phyloP scores from a whole-genome alignment of 2,888 invertebrate genomes.

The Buathra laborator region DNA sequence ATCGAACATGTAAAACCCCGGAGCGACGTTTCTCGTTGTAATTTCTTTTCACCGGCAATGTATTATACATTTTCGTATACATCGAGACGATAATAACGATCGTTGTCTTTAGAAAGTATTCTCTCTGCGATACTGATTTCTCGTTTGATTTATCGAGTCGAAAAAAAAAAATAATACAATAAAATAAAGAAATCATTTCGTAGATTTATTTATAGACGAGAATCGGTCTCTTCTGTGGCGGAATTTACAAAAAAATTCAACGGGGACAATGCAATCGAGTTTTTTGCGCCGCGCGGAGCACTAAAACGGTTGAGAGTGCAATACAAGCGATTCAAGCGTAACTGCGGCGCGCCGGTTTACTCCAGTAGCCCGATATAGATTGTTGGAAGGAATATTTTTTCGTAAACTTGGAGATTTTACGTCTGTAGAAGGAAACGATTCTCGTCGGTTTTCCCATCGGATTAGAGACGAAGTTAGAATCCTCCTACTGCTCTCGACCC shows the following conservation, averaged over 20 bases:
- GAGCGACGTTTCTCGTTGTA: not conserved
- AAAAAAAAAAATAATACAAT: not conserved
- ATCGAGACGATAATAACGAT: not conserved
- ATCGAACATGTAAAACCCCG: slow-evolving; percentile 4
- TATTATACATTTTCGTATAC: not conserved
- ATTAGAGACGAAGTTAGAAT: not conserved
- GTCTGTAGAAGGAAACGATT: not conserved
- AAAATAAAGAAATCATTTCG: not conserved
- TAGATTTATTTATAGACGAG: too few species aligned
- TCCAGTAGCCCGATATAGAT: not conserved
- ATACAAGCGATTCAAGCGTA: too few species aligned
- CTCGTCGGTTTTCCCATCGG: slow-evolving; percentile 13
- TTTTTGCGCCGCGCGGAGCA: too few species aligned
- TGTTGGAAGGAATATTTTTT: not conserved
- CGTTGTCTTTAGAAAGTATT: not conserved
- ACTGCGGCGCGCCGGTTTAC: too few species aligned
- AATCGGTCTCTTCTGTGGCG: too few species aligned
- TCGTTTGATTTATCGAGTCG: not conserved
- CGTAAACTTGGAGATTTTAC: not conserved
- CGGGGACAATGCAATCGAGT: too few species aligned
- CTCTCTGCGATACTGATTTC: not conserved
- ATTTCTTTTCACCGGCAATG: not conserved
- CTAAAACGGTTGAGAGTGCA: too few species aligned
- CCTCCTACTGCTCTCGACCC: not conserved
- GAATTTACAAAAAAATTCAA: too few species aligned